Evolutionary conservation across 2,797 vertebrate species (phyloP).

Genomic region (Chelonia mydas): DNA sequence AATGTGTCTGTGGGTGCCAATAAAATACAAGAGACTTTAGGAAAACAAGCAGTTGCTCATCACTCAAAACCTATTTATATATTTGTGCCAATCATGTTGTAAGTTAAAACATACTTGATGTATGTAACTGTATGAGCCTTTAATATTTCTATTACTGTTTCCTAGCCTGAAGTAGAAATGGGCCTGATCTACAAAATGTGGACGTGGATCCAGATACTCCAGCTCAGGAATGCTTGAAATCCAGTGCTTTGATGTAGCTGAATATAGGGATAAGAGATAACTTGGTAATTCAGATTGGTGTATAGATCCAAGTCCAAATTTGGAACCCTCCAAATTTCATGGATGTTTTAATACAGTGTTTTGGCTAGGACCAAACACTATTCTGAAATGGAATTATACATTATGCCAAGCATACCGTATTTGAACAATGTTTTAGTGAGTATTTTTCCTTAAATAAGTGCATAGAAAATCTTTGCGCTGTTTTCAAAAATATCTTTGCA

Average conservation of each 20-base stretch:
- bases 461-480: neutral
- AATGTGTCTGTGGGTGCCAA: neutral
- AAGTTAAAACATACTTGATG: neutral
- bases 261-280: neutral
- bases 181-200: neutral
- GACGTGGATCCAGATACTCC: neutral
- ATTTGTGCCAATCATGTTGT: neutral
- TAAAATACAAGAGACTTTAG: constrained; percentile 6
- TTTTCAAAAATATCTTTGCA: neutral
- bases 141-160: neutral
- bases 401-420: neutral
- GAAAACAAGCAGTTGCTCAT: neutral
- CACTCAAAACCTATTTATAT: neutral
- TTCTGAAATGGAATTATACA: neutral
- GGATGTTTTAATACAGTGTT: neutral
- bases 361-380: neutral
- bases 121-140: neutral
- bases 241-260: neutral
- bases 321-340: neutral
- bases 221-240: neutral
- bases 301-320: neutral
- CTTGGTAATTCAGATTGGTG: neutral
- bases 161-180: neutral
- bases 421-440: neutral
- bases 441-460: rapidly evolving